Evolutionary conservation across 1,140 invertebrate species (phyloP), one percentile per base, ranked within the genome.

Genomic region (Drosophila chauvacae): DNA sequence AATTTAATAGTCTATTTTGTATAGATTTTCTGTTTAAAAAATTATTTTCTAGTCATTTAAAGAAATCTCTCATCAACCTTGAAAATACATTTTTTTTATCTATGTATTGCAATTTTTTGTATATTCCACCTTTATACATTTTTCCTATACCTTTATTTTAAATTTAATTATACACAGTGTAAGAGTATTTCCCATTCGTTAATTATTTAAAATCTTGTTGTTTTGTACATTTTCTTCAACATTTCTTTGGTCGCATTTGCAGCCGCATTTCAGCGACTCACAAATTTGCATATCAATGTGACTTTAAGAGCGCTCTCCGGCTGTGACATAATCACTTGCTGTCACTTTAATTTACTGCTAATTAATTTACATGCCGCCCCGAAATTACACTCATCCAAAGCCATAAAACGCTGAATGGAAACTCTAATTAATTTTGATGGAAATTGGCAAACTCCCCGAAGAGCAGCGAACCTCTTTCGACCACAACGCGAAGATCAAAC

Each of bases 231-330:
- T 55, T 55, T 23, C 13, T 39, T 5, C 4, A 30, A 35, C 33
- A 70, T 69, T 57, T 77, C 37, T 51, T 39, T 41, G 18, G 13
- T 42, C n/a, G 50, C 64, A 70, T 33, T 41, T 23, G 28, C 65
- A 64, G 37, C 41, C 33, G 59, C 57, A 61, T 69, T 55, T 61
- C 47, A 55, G 45, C 26, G 66, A 50, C 68, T 77, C 44, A 28
- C n/a, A 74, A 87, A 86, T 87, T 88, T 88, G 71, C 83, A 87
- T 87, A 83, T 87, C 83, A 88, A 88, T 70, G 83, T 47, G 63
- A 48, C 50, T 56, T 39, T 35, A 56, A 68, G 53, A 41, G 50
- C 62, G 50, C 65, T 57, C 70, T 53, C 51, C 55, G 41, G 33
- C 80, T 63, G 72, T 88, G 81, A 83, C 81, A 84, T 88, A 87